Evolutionary conservation across 2,113 vertebrate genomes (phyloP).

Genomic region (Tringa solitaria): DNA sequence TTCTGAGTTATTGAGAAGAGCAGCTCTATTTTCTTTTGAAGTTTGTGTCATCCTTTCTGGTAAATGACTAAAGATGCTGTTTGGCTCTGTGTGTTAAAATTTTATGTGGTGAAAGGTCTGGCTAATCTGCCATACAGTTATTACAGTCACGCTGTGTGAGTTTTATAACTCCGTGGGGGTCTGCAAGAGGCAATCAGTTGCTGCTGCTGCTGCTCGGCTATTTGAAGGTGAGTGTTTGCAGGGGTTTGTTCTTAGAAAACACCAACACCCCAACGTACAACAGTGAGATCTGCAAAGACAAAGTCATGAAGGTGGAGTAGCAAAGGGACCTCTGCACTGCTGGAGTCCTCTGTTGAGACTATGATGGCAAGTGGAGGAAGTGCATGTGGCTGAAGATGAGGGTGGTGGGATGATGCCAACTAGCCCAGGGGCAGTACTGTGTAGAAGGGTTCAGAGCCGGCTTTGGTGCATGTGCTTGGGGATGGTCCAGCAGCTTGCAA

Average conservation of each 20-base stretch:
- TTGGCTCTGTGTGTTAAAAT: not conserved
- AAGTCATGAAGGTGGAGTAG: not conserved
- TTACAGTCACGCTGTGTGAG: fast-evolving
- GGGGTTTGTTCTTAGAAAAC: not conserved
- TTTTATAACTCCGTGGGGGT: not conserved
- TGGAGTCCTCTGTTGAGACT: not conserved
- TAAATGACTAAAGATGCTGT: not conserved
- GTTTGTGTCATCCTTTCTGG: not conserved
- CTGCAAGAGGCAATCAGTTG: not conserved
- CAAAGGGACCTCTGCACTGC: not conserved
- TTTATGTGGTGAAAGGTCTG: not conserved
- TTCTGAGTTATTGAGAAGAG: not conserved
- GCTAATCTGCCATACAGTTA: not conserved
- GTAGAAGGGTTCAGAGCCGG: not conserved
- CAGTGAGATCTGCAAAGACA: not conserved
- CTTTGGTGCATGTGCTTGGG: fast-evolving
- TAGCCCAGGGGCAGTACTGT: not conserved
- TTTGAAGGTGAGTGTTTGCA: not conserved
- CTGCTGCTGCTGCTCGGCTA: not conserved
- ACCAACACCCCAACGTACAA: fast-evolving
- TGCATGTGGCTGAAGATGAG: fast-evolving
- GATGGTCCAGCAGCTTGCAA: not conserved
- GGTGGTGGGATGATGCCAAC: not conserved
- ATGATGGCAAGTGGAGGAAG: not conserved
- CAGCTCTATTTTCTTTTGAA: not conserved